Percentiles rank a stretch among this genome's conserved stretches.
Evolutionary conservation across 2,888 invertebrate species (phyloP).

Genomic region (Hyposoter dolosus): DNA sequence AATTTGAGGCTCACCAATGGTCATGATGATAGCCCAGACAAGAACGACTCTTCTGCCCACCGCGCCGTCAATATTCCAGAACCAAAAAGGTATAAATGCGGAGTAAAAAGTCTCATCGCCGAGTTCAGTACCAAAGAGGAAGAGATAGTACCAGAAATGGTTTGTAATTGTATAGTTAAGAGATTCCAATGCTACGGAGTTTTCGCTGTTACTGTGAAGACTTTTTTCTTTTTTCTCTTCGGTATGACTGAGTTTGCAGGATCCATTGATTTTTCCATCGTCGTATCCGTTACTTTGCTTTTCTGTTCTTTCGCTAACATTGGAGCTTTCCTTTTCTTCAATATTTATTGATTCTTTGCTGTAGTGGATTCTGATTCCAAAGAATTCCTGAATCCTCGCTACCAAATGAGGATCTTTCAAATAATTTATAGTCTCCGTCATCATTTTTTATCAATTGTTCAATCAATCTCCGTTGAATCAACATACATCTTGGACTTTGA

Average conservation of each 20-base stretch:
- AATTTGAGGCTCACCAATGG: constrained; percentile 88
- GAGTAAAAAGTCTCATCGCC: constrained; percentile 97
- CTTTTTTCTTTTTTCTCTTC: constrained; percentile 56
- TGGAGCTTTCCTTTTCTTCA: background rate
- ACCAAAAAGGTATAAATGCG: constrained; percentile 96
- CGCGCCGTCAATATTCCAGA: constrained; percentile 96
- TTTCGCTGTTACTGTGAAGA: constrained; percentile 82
- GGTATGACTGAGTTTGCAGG: background rate
- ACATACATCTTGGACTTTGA: constrained; percentile 47
- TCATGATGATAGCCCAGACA: constrained; percentile 94
- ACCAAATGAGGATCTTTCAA: constrained; percentile 92
- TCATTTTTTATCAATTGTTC: constrained; percentile 56
- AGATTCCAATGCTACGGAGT: constrained; percentile 83
- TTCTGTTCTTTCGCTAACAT: constrained; percentile 64
- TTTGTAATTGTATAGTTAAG: constrained; percentile 88
- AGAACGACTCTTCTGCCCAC: constrained; percentile 93
- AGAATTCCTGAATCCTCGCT: constrained; percentile 91
- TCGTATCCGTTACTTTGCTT: constrained; percentile 71
- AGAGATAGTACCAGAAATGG: constrained; percentile 94
- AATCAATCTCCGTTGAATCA: constrained; percentile 33
- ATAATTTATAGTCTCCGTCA: constrained; percentile 86
- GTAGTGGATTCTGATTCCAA: constrained; percentile 88
- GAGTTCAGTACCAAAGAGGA: constrained; percentile 93
- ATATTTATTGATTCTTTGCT: constrained; percentile 11
- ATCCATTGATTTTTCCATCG: constrained; percentile 72